A percentile compares a stretch with the other conserved stretches of the same genome.
Evolutionary conservation across 2,113 vertebrate genomes (phyloP).

Genomic region (Calonectris borealis): DNA sequence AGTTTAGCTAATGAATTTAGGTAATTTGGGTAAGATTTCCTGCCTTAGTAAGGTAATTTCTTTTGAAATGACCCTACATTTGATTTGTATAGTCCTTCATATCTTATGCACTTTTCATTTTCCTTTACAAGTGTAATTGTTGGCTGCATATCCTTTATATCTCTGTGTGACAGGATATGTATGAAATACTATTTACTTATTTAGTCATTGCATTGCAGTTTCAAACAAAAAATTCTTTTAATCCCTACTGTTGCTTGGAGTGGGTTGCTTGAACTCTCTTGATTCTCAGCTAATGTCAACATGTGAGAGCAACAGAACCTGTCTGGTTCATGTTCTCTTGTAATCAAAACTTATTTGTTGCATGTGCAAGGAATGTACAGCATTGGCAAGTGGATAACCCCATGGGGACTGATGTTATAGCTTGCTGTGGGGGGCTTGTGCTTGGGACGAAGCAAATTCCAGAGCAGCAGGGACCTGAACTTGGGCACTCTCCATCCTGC

Average conservation of each 20-base stretch:
- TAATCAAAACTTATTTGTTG: background rate
- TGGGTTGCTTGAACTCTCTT: slow-evolving; percentile 15
- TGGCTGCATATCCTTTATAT: background rate
- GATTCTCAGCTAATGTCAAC: slow-evolving; percentile 21
- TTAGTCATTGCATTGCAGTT: background rate
- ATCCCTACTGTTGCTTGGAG: background rate
- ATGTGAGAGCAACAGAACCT: background rate
- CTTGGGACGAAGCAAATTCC: background rate
- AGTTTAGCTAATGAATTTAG: background rate
- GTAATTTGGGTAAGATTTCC: background rate
- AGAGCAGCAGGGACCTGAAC: background rate
- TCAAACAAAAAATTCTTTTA: slow-evolving; percentile 7
- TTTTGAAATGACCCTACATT: background rate
- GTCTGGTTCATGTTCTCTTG: background rate
- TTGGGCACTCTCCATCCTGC: background rate
- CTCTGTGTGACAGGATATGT: background rate
- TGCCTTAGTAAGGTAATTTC: background rate
- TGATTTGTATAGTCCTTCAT: background rate
- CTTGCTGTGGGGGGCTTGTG: background rate
- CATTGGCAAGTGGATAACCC: background rate
- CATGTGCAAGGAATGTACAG: background rate
- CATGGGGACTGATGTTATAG: background rate
- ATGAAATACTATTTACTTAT: background rate
- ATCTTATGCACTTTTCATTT: background rate
- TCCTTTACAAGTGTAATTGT: background rate